A percentile compares a stretch with the other conserved stretches of the same genome.
Conservation (phyloP, 2,797 vertebrate species). For the Enteromius anoplus region DNA sequence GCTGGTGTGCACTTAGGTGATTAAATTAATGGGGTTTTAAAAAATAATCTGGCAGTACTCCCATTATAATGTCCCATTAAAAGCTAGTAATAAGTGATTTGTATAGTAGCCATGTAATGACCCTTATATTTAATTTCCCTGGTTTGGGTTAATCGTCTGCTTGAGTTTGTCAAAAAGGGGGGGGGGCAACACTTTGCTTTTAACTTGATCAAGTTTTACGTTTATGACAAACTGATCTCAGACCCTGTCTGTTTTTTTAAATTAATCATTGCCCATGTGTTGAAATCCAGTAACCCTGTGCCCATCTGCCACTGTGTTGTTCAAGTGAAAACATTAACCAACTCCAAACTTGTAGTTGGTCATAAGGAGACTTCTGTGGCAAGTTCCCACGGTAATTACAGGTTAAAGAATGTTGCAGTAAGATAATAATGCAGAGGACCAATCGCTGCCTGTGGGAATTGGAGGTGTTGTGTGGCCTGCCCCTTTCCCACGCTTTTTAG, state of each 20-base stretch:
- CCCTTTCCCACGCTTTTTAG: slow-evolving; percentile 83
- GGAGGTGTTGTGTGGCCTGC: slow-evolving; percentile 64
- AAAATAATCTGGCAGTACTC: background rate
- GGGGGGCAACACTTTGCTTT: background rate
- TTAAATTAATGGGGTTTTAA: background rate
- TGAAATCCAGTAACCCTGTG: slow-evolving; percentile 53
- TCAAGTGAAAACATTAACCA: slow-evolving; percentile 70
- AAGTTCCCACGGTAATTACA: slow-evolving; percentile 81
- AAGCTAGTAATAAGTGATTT: background rate
- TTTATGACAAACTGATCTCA: background rate
- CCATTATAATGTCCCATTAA: background rate
- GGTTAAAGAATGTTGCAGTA: slow-evolving; percentile 70
- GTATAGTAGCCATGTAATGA: background rate
- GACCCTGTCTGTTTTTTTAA: background rate
- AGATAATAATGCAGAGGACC: slow-evolving; percentile 67
- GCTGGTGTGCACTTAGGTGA: background rate
- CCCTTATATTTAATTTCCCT: background rate
- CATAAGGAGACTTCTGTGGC: slow-evolving; percentile 68
- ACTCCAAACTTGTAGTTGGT: slow-evolving; percentile 63
- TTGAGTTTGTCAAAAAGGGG: background rate
- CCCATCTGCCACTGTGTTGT: slow-evolving; percentile 50
- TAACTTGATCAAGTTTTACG: background rate
- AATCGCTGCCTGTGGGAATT: slow-evolving; percentile 81
- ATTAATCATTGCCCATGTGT: slow-evolving; percentile 52
- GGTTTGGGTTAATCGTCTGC: background rate